Conservation (phyloP, 2,113 vertebrate species). For the Oxyura jamaicensis region DNA sequence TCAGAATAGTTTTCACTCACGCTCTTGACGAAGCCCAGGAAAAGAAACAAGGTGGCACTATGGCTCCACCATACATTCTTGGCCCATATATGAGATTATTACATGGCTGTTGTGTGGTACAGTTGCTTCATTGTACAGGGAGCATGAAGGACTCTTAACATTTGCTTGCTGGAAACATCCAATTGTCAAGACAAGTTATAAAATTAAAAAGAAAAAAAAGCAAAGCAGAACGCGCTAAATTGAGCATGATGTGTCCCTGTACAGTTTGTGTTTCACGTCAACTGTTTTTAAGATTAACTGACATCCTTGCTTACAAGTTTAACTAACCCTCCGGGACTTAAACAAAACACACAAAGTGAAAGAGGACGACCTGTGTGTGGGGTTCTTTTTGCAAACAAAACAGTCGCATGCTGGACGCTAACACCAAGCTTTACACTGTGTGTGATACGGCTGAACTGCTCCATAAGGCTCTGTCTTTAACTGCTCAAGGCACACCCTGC, state of each 20-base stretch:
- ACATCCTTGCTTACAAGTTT: slow-evolving; percentile 96
- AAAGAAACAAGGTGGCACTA: background rate
- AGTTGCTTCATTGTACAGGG: slow-evolving; percentile 78
- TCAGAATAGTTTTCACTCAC: slow-evolving; percentile 14
- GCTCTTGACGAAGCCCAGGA: background rate
- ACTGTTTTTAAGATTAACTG: slow-evolving; percentile 88
- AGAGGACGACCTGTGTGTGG: slow-evolving; percentile 74
- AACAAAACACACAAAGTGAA: slow-evolving; percentile 73
- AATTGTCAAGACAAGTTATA: slow-evolving; percentile 57
- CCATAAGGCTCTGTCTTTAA: slow-evolving; percentile 88
- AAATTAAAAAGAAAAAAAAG: background rate
- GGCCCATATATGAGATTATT: fast-evolving
- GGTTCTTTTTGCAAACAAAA: slow-evolving; percentile 79
- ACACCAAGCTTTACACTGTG: slow-evolving; percentile 95
- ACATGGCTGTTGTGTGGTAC: background rate
- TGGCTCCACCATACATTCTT: background rate
- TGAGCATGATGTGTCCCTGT: slow-evolving; percentile 89
- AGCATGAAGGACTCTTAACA: slow-evolving; percentile 75
- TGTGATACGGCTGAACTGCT: slow-evolving; percentile 89
- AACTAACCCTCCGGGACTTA: slow-evolving; percentile 91
- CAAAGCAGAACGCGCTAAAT: slow-evolving; percentile 75
- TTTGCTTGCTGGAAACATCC: slow-evolving; percentile 77
- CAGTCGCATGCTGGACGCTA: slow-evolving; percentile 95
- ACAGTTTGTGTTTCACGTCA: slow-evolving; percentile 79
- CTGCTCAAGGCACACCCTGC: slow-evolving; percentile 78